Evolutionary conservation across 2,797 vertebrate species (phyloP).

Genomic region (Takifugu rubripes): DNA sequence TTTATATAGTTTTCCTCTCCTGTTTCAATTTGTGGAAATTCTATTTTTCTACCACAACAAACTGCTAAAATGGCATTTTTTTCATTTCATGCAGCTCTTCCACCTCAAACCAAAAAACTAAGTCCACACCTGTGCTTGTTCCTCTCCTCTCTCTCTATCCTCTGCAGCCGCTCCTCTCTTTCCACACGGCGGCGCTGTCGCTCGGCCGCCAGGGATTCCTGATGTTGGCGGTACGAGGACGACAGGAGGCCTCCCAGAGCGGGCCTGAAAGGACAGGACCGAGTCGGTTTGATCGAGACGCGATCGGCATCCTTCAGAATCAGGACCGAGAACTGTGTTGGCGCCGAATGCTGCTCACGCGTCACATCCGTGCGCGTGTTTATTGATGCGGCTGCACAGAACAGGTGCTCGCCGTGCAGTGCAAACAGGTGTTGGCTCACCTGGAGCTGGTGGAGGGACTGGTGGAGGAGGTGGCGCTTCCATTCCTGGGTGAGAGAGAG

Average conservation of each 20-base stretch:
- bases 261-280: constrained; percentile 65
- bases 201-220: constrained; percentile 92
- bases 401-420: neutral
- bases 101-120: neutral
- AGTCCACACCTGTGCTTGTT: constrained; percentile 87
- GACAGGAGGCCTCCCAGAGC: constrained; percentile 86
- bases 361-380: too few relatives aligned
- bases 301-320: too few relatives aligned
- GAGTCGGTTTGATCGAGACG: too few relatives aligned
- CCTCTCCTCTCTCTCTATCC: constrained; percentile 93
- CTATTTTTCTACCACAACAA: neutral
- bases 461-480: constrained; percentile 50
- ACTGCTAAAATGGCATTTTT: rapidly evolving
- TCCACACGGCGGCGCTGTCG: constrained; percentile 88
- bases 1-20: neutral
- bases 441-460: constrained; percentile 68
- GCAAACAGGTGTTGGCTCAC: constrained; percentile 34
- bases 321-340: too few relatives aligned
- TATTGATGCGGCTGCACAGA: neutral
- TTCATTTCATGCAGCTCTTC: neutral
- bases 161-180: constrained; percentile 89
- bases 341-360: too few relatives aligned
- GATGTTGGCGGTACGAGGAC: constrained; percentile 92
- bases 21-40: too few relatives aligned
- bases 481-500: constrained; percentile 70